Percentiles rank a stretch among this genome's conserved stretches.
Evolutionary conservation across 1,140 invertebrate species (phyloP).

Genomic region (Lepidotrigona ventralis): DNA sequence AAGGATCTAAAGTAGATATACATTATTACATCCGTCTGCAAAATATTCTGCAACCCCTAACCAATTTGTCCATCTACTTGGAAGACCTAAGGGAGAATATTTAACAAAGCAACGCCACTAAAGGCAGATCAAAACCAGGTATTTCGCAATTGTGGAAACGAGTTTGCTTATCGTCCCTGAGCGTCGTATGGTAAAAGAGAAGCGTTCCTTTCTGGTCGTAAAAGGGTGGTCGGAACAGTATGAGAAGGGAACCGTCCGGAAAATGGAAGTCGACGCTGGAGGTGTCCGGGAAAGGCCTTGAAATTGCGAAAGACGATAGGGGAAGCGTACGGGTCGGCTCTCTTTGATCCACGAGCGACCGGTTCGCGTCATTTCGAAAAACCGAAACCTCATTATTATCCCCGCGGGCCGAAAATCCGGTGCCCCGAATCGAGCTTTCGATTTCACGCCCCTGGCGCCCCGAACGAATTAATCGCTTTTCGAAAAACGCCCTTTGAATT

Average conservation of each 20-base stretch:
- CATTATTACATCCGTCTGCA: too few relatives aligned
- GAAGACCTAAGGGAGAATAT: background rate
- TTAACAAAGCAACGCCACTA: background rate
- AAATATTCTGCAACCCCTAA: background rate
- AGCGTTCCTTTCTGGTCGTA: slow-evolving; percentile 4
- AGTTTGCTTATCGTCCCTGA: slow-evolving; percentile 46
- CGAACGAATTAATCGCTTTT: slow-evolving; percentile 53
- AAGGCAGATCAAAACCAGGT: background rate
- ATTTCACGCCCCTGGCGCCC: slow-evolving; percentile 60
- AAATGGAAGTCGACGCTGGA: slow-evolving; percentile 55
- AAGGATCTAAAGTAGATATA: too few relatives aligned
- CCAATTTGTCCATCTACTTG: background rate
- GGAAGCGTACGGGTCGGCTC: slow-evolving; percentile 39
- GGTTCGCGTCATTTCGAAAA: slow-evolving; percentile 45
- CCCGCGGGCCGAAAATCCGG: slow-evolving; percentile 50
- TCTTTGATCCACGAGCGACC: slow-evolving; percentile 60
- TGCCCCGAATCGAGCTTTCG: slow-evolving; percentile 26
- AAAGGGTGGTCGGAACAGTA: slow-evolving; percentile 28
- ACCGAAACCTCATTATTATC: slow-evolving; percentile 66
- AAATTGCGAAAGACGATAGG: slow-evolving; percentile 63
- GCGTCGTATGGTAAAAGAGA: slow-evolving; percentile 38
- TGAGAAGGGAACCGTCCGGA: slow-evolving; percentile 51
- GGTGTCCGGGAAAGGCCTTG: slow-evolving; percentile 54
- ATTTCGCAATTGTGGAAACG: slow-evolving; percentile 42
- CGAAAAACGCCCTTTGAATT: slow-evolving; percentile 39